Percentiles rank a stretch among this genome's conserved stretches.
Conservation (phyloP, 2,888 invertebrate species). For the Biston betularia region DNA sequence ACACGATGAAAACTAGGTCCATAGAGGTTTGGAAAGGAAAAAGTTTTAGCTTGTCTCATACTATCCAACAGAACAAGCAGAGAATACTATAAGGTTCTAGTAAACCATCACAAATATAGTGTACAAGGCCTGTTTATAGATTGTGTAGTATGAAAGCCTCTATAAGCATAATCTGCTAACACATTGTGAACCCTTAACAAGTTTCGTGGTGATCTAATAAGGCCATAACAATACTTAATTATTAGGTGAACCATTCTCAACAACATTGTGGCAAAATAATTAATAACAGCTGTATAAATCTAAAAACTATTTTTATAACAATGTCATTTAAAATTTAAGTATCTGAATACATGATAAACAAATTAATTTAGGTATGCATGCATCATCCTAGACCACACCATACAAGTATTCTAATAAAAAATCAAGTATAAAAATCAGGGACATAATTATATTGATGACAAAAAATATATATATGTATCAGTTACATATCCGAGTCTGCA, state of each 20-base stretch:
- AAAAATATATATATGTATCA: too few relatives aligned
- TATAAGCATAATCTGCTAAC: constrained; percentile 6
- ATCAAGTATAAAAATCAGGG: too few relatives aligned
- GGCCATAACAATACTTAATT: constrained; percentile 6
- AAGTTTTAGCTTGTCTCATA: too few relatives aligned
- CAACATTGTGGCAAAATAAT: constrained; percentile 12
- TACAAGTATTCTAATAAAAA: too few relatives aligned
- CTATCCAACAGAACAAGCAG: too few relatives aligned
- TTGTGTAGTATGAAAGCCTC: constrained; percentile 2
- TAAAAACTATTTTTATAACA: neutral
- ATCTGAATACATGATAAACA: too few relatives aligned
- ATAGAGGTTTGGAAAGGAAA: too few relatives aligned
- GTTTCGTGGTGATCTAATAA: neutral
- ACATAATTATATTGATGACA: neutral
- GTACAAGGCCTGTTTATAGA: neutral
- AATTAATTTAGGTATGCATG: too few relatives aligned
- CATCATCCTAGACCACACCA: too few relatives aligned
- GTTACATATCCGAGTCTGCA: neutral
- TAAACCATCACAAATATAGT: neutral
- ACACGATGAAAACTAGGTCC: too few relatives aligned
- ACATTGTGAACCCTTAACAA: neutral
- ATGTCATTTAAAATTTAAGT: neutral
- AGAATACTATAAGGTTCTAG: neutral
- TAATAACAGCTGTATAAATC: constrained; percentile 1
- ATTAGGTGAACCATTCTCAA: constrained; percentile 17